These are phyloP conservation scores for Catostomus latipinnis DNA, from an alignment of 2,797 vertebrate genomes.

Conservation along the genomic window DNA sequence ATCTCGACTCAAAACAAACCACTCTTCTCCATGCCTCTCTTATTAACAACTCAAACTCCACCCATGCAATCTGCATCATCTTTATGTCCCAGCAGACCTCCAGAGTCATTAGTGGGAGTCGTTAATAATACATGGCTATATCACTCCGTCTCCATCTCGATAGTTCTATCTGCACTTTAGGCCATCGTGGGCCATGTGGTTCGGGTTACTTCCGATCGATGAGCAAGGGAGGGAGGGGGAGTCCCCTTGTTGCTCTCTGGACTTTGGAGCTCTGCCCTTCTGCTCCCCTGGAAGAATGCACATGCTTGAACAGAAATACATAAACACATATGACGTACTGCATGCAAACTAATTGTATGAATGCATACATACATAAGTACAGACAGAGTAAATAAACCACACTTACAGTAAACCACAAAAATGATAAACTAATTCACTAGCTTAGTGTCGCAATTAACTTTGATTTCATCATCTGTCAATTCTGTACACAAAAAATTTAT, in stretches of 20 bases:
- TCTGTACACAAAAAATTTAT: neutral
- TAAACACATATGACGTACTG: slow-evolving; percentile 4
- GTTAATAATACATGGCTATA: slow-evolving; percentile 83
- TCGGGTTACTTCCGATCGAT: slow-evolving; percentile 80
- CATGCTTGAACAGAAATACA: slow-evolving; percentile 50
- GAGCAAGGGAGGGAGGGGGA: slow-evolving; percentile 55
- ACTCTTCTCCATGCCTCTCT: slow-evolving; percentile 20
- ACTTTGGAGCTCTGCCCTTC: slow-evolving; percentile 22
- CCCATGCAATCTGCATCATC: slow-evolving; percentile 58
- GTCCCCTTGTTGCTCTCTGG: slow-evolving; percentile 32
- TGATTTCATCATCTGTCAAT: too few relatives aligned
- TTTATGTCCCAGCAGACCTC: slow-evolving; percentile 73
- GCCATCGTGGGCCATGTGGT: slow-evolving; percentile 62
- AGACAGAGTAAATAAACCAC: neutral
- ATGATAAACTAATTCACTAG: neutral
- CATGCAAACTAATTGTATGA: neutral
- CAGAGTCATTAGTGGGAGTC: slow-evolving; percentile 78
- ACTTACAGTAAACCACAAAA: neutral
- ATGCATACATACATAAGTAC: neutral
- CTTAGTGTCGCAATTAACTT: too few relatives aligned
- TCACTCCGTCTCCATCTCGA: slow-evolving; percentile 68
- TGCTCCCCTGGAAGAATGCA: slow-evolving; percentile 14
- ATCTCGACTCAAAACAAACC: slow-evolving; percentile 21
- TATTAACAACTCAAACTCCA: slow-evolving; percentile 56
- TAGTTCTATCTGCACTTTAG: slow-evolving; percentile 77